These are phyloP conservation scores for Thinocorus orbignyianus DNA, from an alignment of 2,113 vertebrate genomes.

Conservation along the genomic window DNA sequence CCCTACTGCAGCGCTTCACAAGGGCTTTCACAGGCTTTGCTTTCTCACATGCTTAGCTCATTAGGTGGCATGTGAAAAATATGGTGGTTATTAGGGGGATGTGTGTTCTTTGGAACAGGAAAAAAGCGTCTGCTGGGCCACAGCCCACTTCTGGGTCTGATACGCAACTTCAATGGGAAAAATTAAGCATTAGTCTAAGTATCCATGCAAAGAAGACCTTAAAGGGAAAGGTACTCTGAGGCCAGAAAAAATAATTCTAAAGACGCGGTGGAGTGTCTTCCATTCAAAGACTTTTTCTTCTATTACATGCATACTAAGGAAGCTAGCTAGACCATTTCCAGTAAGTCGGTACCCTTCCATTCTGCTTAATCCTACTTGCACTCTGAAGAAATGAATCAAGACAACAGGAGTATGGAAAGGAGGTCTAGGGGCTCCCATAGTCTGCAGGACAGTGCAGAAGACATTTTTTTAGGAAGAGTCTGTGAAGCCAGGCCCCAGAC, in stretches of 20 bases:
- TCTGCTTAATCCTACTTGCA: background rate
- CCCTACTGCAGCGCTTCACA: background rate
- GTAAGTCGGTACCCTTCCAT: background rate
- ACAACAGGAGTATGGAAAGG: background rate
- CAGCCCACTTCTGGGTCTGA: background rate
- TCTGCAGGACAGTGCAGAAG: background rate
- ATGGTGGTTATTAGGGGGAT: background rate
- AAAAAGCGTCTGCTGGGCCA: background rate
- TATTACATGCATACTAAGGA: background rate
- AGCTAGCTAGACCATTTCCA: background rate
- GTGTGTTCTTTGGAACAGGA: background rate
- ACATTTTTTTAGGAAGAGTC: background rate
- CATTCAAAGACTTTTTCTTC: background rate
- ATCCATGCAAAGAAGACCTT: background rate
- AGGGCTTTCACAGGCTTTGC: background rate
- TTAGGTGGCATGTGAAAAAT: background rate
- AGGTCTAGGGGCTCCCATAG: background rate
- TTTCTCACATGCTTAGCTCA: background rate
- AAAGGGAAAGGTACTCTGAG: background rate
- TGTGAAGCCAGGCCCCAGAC: background rate
- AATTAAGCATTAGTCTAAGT: background rate
- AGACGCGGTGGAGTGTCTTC: background rate
- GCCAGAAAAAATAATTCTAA: constrained; percentile 21
- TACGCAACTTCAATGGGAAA: background rate
- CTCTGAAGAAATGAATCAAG: background rate